phyloP scores from a whole-genome alignment of 2,888 invertebrate species.

The Volucella bombylans region DNA sequence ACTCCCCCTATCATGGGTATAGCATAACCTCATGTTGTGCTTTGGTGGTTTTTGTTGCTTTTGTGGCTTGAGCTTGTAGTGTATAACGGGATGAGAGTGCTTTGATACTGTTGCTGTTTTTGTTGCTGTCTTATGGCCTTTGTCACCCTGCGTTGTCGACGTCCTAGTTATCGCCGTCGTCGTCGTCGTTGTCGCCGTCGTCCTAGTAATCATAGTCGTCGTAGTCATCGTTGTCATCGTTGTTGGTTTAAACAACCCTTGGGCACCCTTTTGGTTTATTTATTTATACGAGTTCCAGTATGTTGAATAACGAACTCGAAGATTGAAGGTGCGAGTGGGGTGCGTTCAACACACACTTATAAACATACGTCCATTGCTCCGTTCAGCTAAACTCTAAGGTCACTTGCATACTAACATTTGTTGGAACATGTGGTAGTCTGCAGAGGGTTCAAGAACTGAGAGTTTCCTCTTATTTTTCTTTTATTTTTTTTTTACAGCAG shows the following conservation, averaged over 20 bases:
- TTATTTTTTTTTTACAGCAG: conserved; percentile 22
- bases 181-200: no score
- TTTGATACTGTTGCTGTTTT: conserved; percentile 70
- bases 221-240: conserved; percentile 51
- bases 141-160: conserved; percentile 17
- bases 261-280: conserved; percentile 65
- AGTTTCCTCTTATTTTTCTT: neutral
- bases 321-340: neutral
- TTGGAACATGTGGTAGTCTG: conserved; percentile 12
- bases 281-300: conserved; percentile 38
- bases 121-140: conserved; percentile 62
- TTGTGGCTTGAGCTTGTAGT: conserved; percentile 11
- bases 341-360: conserved; percentile 6
- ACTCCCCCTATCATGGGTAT: neutral
- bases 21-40: conserved; percentile 7
- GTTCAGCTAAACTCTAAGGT: conserved; percentile 6
- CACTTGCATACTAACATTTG: neutral
- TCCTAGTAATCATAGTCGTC: no score
- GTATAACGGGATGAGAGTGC: conserved; percentile 59
- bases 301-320: no score
- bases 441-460: conserved; percentile 3
- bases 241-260: conserved; percentile 66
- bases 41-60: conserved; percentile 59
- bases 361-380: conserved; percentile 10
- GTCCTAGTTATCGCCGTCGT: conserved; percentile 1